Conservation (phyloP, 2,113 vertebrate genomes). For the human (Homo sapiens) region GRCh38 chr5:103758501-103759000, state of each 20-base stretch:
- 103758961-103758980: background rate
- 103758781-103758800: background rate
- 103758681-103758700: slow-evolving; percentile 49
- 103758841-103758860: slow-evolving; percentile 45
- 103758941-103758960: background rate
- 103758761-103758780: slow-evolving; percentile 49
- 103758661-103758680: slow-evolving; percentile 54
- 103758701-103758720: slow-evolving; percentile 54
- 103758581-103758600: background rate
- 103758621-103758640: slow-evolving; percentile 41
- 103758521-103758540: slow-evolving; percentile 50
- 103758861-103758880: slow-evolving; percentile 52
- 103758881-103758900: slow-evolving; percentile 55
- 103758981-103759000: background rate
- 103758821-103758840: slow-evolving; percentile 10
- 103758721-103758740: background rate
- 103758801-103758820: background rate
- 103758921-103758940: background rate
- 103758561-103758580: slow-evolving; percentile 55
- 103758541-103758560: slow-evolving; percentile 43
- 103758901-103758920: background rate
- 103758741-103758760: background rate
- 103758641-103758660: slow-evolving; percentile 57
- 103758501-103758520: slow-evolving; percentile 48
- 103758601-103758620: slow-evolving; percentile 54